These are phyloP conservation scores for Rotaria sp. DNA, from an alignment of 2,888 invertebrate species.

Conservation along the genomic window DNA sequence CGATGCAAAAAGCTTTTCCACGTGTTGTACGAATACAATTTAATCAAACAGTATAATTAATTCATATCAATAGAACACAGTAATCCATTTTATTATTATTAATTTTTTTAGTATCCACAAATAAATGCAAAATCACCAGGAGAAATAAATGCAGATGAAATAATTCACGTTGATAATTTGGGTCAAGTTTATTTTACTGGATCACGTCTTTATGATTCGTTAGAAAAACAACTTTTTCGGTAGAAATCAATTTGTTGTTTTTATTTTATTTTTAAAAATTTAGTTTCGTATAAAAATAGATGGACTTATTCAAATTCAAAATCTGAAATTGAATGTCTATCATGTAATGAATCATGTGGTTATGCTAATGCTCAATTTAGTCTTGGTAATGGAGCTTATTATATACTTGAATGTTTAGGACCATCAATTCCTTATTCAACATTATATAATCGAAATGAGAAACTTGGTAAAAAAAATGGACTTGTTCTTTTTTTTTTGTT, in stretches of 20 bases:
- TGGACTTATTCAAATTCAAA: neutral
- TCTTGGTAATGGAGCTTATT: neutral
- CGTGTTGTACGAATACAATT: slow-evolving; percentile 13
- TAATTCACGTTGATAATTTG: neutral
- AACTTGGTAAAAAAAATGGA: neutral
- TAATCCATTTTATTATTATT: neutral
- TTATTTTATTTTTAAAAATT: neutral
- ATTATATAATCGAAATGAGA: neutral
- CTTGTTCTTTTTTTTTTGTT: neutral
- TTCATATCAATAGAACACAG: too few species aligned
- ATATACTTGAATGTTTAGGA: slow-evolving; percentile 20
- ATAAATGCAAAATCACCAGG: neutral
- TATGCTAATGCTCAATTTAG: slow-evolving; percentile 7
- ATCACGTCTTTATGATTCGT: neutral
- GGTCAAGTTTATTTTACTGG: neutral
- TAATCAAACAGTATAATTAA: neutral
- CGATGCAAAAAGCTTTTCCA: neutral
- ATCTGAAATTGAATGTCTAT: neutral
- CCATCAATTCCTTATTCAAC: slow-evolving; percentile 11
- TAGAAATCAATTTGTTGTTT: neutral
- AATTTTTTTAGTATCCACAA: neutral
- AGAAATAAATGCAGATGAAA: neutral
- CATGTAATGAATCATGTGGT: neutral
- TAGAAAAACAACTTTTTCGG: neutral
- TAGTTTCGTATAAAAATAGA: neutral